Base-by-base conservation (phyloP, 1,140 invertebrate species). In the Leptopilina boulardi region DNA sequence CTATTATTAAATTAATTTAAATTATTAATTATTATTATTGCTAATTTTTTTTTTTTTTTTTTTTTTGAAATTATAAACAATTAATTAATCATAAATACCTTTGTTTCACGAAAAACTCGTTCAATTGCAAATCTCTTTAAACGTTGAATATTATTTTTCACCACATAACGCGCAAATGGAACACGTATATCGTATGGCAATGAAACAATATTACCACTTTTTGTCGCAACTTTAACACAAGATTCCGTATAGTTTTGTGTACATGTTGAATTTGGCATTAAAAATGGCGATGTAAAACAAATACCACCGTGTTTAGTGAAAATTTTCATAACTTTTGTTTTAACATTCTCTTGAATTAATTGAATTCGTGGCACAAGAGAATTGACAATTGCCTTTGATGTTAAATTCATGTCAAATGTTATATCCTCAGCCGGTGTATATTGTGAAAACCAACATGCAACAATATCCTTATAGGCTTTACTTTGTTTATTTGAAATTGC, bases 111-210 rank as follows among this genome's bases (percentile, higher is more conserved):
- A 85, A 95, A 99, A 2, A 99, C 97, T 78, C 95, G 93, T 82
- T 97, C 96, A 18, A 99, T 94, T 3, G 94, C 93, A 86, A 97
- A 99, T 82, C 98, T 92, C 83, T 97, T 95, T 75, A 98, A 91
- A 76, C 94, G 92, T 71, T 93, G 94, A 1, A 98, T 94, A 15
- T 94, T 94, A 84, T 95, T 95, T 90, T 95, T 94, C 0, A 95
- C 96, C n/a, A 97, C 91, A 87, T 95, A 96, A 71, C 96, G 92
- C 0, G 95, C 97, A 93, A 98, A 95, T 74, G 95, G 93, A 6
- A 95, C 93, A 71, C 94, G 91, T 44, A 97, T 90, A 89, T 97
- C 95, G 86, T 95, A 94, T 0, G 97, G 96, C 71, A 98, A 87
- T 30, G 94, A 93, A 30, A 98, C 95, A 10, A 98, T 93, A 75